These are phyloP conservation scores for Tribolium madens DNA, from an alignment of 1,140 invertebrate genomes.

Conservation along the genomic window DNA sequence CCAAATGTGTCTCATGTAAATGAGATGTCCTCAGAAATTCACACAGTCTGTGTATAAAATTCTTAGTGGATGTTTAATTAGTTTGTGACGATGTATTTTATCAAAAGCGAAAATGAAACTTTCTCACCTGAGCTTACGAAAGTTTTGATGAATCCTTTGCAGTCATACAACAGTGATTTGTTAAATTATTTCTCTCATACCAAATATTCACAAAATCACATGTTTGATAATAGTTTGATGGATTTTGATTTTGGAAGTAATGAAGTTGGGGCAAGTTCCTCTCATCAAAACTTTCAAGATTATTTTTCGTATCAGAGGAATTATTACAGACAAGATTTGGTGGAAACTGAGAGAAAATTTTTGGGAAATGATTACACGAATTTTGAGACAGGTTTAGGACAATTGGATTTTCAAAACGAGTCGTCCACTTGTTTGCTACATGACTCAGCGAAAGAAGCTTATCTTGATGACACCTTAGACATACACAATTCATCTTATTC, in stretches of 20 bases:
- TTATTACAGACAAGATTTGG: slow-evolving; percentile 5
- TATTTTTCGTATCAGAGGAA: slow-evolving; percentile 41
- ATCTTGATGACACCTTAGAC: slow-evolving; percentile 40
- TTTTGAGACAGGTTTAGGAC: background rate
- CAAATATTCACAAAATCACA: background rate
- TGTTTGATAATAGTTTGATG: background rate
- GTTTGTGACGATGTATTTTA: slow-evolving; percentile 6
- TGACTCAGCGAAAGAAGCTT: slow-evolving; percentile 1
- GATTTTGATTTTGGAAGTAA: background rate
- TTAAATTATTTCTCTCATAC: background rate
- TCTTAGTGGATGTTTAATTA: slow-evolving; percentile 31
- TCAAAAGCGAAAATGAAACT: slow-evolving; percentile 17
- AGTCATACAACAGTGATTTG: slow-evolving; percentile 3
- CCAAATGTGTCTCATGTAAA: slow-evolving; percentile 50
- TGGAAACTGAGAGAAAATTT: slow-evolving; percentile 1
- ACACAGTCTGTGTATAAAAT: slow-evolving; percentile 28
- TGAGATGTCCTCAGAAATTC: slow-evolving; percentile 40
- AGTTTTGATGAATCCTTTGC: background rate
- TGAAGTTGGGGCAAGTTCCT: background rate
- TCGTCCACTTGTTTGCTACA: background rate
- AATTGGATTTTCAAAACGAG: slow-evolving; percentile 2
- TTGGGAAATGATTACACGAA: background rate
- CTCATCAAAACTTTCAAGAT: slow-evolving; percentile 28
- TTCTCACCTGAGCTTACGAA: background rate
- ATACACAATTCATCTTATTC: slow-evolving; percentile 31